phyloP scores from a whole-genome alignment of 1,140 invertebrate genomes.

The Alviniconcha marisindica region DNA sequence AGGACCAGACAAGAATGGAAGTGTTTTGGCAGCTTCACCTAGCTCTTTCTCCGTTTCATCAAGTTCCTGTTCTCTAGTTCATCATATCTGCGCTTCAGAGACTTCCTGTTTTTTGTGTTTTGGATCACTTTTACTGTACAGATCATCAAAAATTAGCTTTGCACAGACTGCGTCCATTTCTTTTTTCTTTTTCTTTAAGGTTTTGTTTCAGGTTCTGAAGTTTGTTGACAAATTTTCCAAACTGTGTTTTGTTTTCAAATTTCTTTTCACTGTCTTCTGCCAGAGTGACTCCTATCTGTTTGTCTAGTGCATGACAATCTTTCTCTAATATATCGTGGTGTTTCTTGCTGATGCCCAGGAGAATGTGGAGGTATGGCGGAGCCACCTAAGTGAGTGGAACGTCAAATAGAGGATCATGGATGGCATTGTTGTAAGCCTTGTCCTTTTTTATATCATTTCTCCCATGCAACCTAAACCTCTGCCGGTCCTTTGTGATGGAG shows the following conservation, averaged over 20 bases:
- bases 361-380: conserved; percentile 39
- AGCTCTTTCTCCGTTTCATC: not conserved
- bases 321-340: conserved; percentile 30
- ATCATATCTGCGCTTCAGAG: too few relatives aligned
- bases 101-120: not conserved
- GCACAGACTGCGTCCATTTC: too few relatives aligned
- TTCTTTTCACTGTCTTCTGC: too few relatives aligned
- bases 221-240: too few relatives aligned
- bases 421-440: conserved; percentile 23
- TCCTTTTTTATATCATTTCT: not conserved
- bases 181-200: too few relatives aligned
- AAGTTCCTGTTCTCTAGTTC: not conserved
- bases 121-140: not conserved
- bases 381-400: conserved; percentile 15
- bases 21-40: not conserved
- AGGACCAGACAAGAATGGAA: conserved; percentile 18
- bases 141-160: not conserved
- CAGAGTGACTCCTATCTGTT: not conserved
- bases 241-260: too few relatives aligned
- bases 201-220: not conserved
- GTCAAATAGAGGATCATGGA: conserved; percentile 13
- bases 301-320: conserved; percentile 3
- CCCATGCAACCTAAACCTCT: not conserved
- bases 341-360: conserved; percentile 32
- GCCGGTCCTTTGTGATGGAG: not conserved